Percentiles rank a stretch among this genome's conserved stretches.
Evolutionary conservation across 2,888 invertebrate species (phyloP).

Genomic region (Eulithis prunata): DNA sequence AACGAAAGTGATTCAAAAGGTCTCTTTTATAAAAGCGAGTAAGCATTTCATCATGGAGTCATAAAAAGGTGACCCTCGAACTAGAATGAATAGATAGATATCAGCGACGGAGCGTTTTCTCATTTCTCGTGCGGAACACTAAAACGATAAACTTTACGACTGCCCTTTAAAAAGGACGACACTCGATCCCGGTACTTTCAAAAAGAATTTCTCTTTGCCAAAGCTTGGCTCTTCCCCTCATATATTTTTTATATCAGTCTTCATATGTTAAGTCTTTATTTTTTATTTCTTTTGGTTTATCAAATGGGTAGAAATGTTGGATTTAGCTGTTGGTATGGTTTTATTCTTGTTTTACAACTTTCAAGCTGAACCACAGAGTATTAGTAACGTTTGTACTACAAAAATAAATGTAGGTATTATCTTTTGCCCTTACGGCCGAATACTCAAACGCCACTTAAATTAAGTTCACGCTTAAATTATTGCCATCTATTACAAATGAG

Average conservation of each 20-base stretch:
- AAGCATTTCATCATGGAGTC: slow-evolving; percentile 44
- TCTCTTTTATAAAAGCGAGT: slow-evolving; percentile 25
- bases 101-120: slow-evolving; percentile 51
- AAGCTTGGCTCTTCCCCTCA: slow-evolving; percentile 55
- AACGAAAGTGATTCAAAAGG: slow-evolving; percentile 25
- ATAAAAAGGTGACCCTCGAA: slow-evolving; percentile 46
- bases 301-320: slow-evolving; percentile 30
- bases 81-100: slow-evolving; percentile 44
- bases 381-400: neutral
- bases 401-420: slow-evolving; percentile 3
- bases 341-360: slow-evolving; percentile 27
- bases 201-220: slow-evolving; percentile 69
- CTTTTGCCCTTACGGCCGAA: slow-evolving; percentile 6
- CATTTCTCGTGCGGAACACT: slow-evolving; percentile 68
- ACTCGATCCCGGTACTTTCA: slow-evolving; percentile 70
- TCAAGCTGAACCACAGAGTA: slow-evolving; percentile 2
- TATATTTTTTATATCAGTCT: slow-evolving; percentile 44
- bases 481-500: too few relatives aligned
- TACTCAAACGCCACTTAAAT: too few relatives aligned
- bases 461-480: too few relatives aligned
- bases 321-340: slow-evolving; percentile 22
- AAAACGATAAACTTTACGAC: slow-evolving; percentile 77
- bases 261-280: slow-evolving; percentile 40
- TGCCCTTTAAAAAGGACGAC: slow-evolving; percentile 71
- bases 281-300: slow-evolving; percentile 34